Evolutionary conservation across 2,888 invertebrate genomes (phyloP).

Genomic region (Corbicula japonica): DNA sequence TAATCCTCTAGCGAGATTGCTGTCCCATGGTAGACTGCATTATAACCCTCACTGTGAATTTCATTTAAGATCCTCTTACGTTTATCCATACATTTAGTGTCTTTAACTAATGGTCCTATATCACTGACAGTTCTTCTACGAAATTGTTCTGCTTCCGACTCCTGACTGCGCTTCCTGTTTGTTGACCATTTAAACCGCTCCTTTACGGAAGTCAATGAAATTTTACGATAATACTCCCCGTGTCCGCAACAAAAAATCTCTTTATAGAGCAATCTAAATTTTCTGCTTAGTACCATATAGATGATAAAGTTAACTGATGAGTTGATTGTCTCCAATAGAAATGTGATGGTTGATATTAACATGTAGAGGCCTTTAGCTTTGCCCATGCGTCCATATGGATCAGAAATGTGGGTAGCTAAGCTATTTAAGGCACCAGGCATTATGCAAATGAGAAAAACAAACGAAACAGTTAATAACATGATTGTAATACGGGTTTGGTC

Average conservation of each 20-base stretch:
- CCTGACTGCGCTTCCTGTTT: background rate
- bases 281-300: slow-evolving; percentile 80
- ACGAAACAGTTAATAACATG: slow-evolving; percentile 79
- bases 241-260: slow-evolving; percentile 78
- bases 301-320: slow-evolving; percentile 81
- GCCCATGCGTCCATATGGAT: slow-evolving; percentile 72
- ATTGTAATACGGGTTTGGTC: slow-evolving; percentile 78
- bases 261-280: slow-evolving; percentile 76
- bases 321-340: slow-evolving; percentile 79
- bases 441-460: slow-evolving; percentile 79
- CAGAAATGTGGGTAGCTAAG: slow-evolving; percentile 70
- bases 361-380: slow-evolving; percentile 68
- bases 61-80: background rate
- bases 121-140: slow-evolving; percentile 32
- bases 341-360: slow-evolving; percentile 73
- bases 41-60: slow-evolving; percentile 42
- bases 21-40: slow-evolving; percentile 2
- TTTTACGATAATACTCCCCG: slow-evolving; percentile 49
- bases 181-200: slow-evolving; percentile 46
- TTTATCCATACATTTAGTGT: background rate
- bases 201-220: slow-evolving; percentile 53
- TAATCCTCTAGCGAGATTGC: slow-evolving; percentile 3
- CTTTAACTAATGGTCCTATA: slow-evolving; percentile 26
- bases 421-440: slow-evolving; percentile 81
- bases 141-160: background rate